Percentiles rank a stretch among this genome's conserved stretches.
These are phyloP conservation scores for Acrocyrtus sp. DNA, from an alignment of 2,888 invertebrate genomes.

Conservation along the genomic window DNA sequence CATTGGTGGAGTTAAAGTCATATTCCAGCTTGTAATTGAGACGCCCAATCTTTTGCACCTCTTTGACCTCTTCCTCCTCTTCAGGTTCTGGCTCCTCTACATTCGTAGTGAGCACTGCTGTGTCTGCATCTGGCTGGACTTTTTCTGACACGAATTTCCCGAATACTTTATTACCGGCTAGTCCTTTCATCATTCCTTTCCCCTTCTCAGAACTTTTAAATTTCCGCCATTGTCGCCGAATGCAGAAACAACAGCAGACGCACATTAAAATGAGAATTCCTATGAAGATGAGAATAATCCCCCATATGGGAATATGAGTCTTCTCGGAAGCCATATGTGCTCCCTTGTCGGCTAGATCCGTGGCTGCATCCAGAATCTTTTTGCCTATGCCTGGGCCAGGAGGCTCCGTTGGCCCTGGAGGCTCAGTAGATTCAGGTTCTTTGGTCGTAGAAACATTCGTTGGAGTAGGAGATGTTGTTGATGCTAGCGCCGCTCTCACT, in stretches of 20 bases:
- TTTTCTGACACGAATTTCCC: conserved; percentile 61
- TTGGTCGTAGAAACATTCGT: conserved; percentile 44
- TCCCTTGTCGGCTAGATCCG: conserved; percentile 53
- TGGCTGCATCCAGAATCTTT: conserved; percentile 49
- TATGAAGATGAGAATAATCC: conserved; percentile 59
- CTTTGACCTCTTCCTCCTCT: conserved; percentile 55
- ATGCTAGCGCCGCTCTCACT: conserved; percentile 15
- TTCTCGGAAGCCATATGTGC: conserved; percentile 58
- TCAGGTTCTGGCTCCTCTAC: conserved; percentile 55
- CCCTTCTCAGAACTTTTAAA: conserved; percentile 59
- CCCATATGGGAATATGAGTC: conserved; percentile 61
- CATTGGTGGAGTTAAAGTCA: conserved; percentile 62
- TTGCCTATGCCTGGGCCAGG: conserved; percentile 54
- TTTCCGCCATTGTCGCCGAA: conserved; percentile 60
- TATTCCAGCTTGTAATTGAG: conserved; percentile 62
- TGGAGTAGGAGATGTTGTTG: conserved; percentile 14
- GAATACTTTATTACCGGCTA: conserved; percentile 59
- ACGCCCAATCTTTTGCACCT: conserved; percentile 58
- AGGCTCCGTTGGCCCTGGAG: conserved; percentile 45
- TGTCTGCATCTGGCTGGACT: conserved; percentile 56
- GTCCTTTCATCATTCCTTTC: conserved; percentile 56
- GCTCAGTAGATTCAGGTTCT: conserved; percentile 45
- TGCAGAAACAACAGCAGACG: conserved; percentile 56
- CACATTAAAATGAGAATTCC: conserved; percentile 58
- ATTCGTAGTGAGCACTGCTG: conserved; percentile 51